phyloP scores from a whole-genome alignment of 92 coral and sea anemone species.

The Plumapathes pennacea region DNA sequence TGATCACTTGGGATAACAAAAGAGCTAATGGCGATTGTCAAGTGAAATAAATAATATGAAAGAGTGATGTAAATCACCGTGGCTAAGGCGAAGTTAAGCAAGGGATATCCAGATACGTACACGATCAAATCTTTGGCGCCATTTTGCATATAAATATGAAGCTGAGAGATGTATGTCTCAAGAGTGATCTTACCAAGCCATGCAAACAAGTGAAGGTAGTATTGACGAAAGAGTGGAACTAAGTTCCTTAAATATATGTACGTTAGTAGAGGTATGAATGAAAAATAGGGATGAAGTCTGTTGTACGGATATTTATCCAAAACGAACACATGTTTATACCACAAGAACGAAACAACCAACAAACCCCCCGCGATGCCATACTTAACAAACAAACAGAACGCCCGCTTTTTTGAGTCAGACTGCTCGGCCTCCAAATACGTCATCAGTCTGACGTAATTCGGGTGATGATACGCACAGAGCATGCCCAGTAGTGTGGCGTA shows the following conservation, averaged over 20 bases:
- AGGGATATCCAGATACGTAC: conserved; percentile 68
- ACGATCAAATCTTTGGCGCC: conserved; percentile 66
- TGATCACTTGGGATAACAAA: conserved; percentile 61
- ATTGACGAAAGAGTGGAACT: conserved; percentile 55
- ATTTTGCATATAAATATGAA: conserved; percentile 75
- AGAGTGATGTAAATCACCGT: conserved; percentile 54
- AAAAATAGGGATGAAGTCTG: conserved; percentile 66
- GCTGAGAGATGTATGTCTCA: conserved; percentile 82
- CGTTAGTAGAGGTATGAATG: conserved; percentile 66
- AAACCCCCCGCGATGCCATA: conserved; percentile 38
- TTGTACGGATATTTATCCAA: conserved; percentile 71
- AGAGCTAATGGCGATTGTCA: conserved; percentile 64
- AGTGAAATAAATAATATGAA: conserved; percentile 64
- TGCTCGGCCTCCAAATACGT: conserved; percentile 30
- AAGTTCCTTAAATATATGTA: conserved; percentile 71
- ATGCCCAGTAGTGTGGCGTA: conserved; percentile 75
- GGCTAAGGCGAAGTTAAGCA: conserved; percentile 67
- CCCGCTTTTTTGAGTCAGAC: conserved; percentile 19
- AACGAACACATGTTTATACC: conserved; percentile 60
- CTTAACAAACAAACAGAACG: conserved; percentile 21
- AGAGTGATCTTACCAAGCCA: conserved; percentile 84
- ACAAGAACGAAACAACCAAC: conserved; percentile 22
- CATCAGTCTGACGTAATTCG: conserved; percentile 59
- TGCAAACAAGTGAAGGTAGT: conserved; percentile 51
- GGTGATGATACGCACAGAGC: conserved; percentile 77